Conservation (phyloP, 2,113 vertebrate species). For the Hystrix brachyura region DNA sequence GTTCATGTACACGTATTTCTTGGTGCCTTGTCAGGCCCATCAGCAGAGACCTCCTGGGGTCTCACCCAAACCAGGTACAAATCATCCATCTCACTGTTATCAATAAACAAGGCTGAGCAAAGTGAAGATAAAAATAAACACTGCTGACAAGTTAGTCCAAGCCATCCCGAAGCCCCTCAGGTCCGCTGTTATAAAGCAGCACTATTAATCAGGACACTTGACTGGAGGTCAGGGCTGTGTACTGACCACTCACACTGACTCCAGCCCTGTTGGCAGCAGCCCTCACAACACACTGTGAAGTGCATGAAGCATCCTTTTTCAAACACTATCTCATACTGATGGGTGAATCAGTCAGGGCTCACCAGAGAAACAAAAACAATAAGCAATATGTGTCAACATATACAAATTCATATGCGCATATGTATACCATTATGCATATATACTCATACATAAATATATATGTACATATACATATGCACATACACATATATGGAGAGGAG, state of each 20-base stretch:
- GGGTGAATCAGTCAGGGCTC: neutral
- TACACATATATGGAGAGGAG: neutral
- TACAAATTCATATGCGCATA: neutral
- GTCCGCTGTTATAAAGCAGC: neutral
- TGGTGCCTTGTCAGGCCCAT: neutral
- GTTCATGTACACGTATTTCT: neutral
- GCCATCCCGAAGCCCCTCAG: neutral
- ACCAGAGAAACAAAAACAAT: neutral
- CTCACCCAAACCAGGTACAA: neutral
- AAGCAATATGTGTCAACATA: neutral
- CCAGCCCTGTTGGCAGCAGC: neutral
- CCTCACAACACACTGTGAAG: accelerated
- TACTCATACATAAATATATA: neutral
- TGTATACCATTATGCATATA: neutral
- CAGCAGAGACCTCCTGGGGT: neutral
- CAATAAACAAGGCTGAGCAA: neutral
- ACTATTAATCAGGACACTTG: neutral
- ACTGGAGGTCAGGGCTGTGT: neutral
- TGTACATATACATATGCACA: neutral
- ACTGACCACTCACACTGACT: neutral
- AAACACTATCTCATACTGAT: neutral
- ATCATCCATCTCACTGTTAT: neutral
- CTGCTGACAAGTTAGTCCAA: neutral
- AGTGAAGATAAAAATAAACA: conserved; percentile 11
- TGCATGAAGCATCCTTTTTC: neutral